Evolutionary conservation across 53 echinoderm and acorn worm genomes (phyloP).

Genomic region (Antedon mediterranea): DNA sequence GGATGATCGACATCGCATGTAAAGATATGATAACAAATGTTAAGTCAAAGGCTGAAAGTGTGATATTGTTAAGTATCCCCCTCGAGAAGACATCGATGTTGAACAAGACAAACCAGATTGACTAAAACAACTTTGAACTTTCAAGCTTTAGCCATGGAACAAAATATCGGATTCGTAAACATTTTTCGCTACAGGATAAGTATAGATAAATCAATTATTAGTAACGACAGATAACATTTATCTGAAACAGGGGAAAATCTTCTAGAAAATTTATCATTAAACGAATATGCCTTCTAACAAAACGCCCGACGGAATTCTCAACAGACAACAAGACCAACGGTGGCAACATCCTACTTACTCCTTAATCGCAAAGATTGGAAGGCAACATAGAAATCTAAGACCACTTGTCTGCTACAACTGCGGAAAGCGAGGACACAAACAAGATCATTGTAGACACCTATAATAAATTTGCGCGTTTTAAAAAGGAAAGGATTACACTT

Average conservation of each 20-base stretch:
- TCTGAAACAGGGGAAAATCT: background rate
- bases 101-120: background rate
- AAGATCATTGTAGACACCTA: background rate
- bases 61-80: background rate
- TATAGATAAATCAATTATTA: background rate
- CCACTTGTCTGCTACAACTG: background rate
- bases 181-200: background rate
- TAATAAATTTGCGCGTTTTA: background rate
- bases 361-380: background rate
- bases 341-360: background rate
- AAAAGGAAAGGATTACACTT: slow-evolving; percentile 7
- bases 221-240: background rate
- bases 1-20: background rate
- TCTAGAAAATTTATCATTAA: background rate
- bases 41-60: background rate
- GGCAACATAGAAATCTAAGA: background rate
- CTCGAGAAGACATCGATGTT: background rate
- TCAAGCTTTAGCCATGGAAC: background rate
- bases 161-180: background rate
- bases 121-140: background rate
- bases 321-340: background rate
- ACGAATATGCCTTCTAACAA: no score
- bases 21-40: background rate
- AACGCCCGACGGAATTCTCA: no score
- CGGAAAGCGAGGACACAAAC: background rate